Conservation (phyloP, 2,888 invertebrate genomes). For the Quadriops clusia region DNA sequence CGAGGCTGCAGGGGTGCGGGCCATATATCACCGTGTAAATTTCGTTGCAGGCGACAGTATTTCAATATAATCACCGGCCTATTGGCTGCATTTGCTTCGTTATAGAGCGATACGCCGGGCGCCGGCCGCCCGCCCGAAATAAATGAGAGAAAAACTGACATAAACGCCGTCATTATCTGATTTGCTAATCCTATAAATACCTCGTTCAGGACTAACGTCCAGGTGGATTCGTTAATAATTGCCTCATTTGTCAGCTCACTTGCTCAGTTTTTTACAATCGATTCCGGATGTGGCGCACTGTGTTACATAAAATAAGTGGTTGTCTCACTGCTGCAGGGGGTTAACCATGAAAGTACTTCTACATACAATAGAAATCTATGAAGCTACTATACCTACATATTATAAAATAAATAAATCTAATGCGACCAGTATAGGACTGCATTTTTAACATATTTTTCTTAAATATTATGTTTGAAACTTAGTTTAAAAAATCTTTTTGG, state of each 20-base stretch:
- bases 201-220: slow-evolving; percentile 13
- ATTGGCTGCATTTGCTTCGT: slow-evolving; percentile 24
- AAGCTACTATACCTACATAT: too few relatives aligned
- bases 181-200: slow-evolving; percentile 28
- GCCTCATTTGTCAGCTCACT: slow-evolving; percentile 13
- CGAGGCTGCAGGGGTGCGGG: slow-evolving; percentile 22
- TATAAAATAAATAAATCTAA: too few relatives aligned
- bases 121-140: slow-evolving; percentile 30
- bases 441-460: too few relatives aligned
- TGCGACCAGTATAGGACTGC: too few relatives aligned
- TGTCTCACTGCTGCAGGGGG: too few relatives aligned
- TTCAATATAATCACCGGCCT: slow-evolving; percentile 32
- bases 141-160: slow-evolving; percentile 33
- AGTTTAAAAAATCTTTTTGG: too few relatives aligned
- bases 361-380: too few relatives aligned
- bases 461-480: too few relatives aligned
- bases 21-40: slow-evolving; percentile 26
- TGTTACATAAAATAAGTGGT: too few relatives aligned
- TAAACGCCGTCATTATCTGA: slow-evolving; percentile 31
- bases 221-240: slow-evolving; percentile 14
- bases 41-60: slow-evolving; percentile 29
- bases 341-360: too few relatives aligned
- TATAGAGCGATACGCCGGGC: slow-evolving; percentile 18
- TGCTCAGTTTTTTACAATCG: slow-evolving; percentile 4
- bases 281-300: too few relatives aligned